These are phyloP conservation scores for Colletes gigas DNA, from an alignment of 1,140 invertebrate species.

Conservation along the genomic window DNA sequence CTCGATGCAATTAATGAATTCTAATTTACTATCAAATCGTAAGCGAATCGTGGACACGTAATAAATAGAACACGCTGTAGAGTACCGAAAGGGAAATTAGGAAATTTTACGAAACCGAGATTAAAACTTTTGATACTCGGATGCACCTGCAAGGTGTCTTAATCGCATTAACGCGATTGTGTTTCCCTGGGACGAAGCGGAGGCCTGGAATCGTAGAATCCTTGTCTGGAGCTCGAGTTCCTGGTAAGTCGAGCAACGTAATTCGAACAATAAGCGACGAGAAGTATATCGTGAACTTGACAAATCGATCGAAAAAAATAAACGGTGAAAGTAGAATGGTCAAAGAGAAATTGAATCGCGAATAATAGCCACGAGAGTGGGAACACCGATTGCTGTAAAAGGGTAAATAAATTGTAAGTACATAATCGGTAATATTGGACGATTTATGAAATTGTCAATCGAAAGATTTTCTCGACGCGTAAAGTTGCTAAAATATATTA, in stretches of 20 bases:
- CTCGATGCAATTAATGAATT: too few relatives aligned
- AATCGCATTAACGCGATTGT: slow-evolving; percentile 33
- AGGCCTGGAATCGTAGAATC: not conserved
- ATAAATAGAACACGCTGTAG: not conserved
- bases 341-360: slow-evolving; percentile 15
- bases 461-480: not conserved
- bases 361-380: not conserved
- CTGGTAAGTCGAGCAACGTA: slow-evolving; percentile 27
- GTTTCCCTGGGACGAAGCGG: not conserved
- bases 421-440: not conserved
- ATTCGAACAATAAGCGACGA: slow-evolving; percentile 21
- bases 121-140: not conserved
- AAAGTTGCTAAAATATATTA: not conserved
- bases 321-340: slow-evolving; percentile 25
- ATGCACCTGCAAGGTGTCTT: not conserved
- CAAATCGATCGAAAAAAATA: not conserved
- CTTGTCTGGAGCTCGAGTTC: not conserved
- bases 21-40: too few relatives aligned
- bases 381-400: not conserved
- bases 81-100: not conserved
- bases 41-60: not conserved
- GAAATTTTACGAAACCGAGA: not conserved
- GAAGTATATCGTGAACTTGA: not conserved
- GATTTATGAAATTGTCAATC: not conserved
- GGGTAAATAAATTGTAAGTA: too few relatives aligned